A percentile compares a stretch with the other conserved stretches of the same genome.
phyloP scores from a whole-genome alignment of 2,797 vertebrate species.

The Podarcis lilfordi region DNA sequence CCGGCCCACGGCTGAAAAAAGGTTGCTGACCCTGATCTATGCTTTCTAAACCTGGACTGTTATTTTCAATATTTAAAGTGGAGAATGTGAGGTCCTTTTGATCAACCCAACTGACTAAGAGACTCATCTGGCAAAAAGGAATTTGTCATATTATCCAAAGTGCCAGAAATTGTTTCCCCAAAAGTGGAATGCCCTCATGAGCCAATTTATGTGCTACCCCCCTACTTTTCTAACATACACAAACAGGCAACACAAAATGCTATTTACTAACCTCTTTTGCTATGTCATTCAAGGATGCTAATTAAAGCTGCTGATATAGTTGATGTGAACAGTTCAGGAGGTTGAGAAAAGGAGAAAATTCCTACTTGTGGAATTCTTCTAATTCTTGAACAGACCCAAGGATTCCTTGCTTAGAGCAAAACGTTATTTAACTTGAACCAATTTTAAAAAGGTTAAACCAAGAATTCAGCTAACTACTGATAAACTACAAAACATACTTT shows the following conservation, averaged over 20 bases:
- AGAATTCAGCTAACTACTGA: slow-evolving; percentile 10
- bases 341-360: background rate
- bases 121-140: background rate
- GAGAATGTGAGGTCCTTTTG: background rate
- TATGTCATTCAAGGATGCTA: slow-evolving; percentile 2
- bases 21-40: background rate
- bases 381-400: background rate
- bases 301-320: slow-evolving; percentile 4
- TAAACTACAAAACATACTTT: slow-evolving; percentile 7
- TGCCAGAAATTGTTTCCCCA: background rate
- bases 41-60: background rate
- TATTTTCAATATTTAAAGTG: background rate
- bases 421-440: slow-evolving; percentile 10
- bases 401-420: background rate
- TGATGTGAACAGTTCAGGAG: background rate
- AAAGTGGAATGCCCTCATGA: background rate
- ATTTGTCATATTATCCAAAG: background rate
- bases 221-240: background rate
- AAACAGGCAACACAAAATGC: background rate
- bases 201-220: too few relatives aligned
- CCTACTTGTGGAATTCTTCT: background rate
- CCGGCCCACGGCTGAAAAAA: too few relatives aligned
- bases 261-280: background rate
- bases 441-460: slow-evolving; percentile 1
- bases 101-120: background rate